These are phyloP conservation scores for Bombus sibiricus DNA, from an alignment of 1,140 invertebrate species.

Conservation along the genomic window DNA sequence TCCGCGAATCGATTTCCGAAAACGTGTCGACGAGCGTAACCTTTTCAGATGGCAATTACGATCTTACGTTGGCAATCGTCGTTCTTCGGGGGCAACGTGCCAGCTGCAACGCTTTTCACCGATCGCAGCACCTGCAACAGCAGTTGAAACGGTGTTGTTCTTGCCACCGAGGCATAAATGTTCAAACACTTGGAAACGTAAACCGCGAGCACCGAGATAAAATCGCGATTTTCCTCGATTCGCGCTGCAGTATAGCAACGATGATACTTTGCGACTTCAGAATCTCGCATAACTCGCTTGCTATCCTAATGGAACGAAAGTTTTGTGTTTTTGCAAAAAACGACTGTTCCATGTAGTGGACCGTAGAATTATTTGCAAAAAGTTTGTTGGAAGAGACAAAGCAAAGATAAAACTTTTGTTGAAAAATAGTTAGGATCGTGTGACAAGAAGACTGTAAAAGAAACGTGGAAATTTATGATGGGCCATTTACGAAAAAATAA, in stretches of 20 bases:
- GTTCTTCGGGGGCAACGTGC: constrained; percentile 34
- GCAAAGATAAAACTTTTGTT: no score
- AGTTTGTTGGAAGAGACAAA: no score
- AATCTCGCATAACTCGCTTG: background rate
- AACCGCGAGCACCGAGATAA: background rate
- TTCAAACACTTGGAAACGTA: constrained; percentile 19
- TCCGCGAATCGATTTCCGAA: background rate
- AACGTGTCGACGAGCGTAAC: background rate
- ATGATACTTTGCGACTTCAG: background rate
- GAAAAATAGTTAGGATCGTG: no score
- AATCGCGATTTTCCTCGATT: constrained; percentile 9
- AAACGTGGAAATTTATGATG: no score
- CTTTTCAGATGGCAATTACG: constrained; percentile 9
- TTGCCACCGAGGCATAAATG: constrained; percentile 30
- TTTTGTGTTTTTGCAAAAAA: background rate
- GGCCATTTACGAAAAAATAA: no score
- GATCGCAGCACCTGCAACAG: constrained; percentile 43
- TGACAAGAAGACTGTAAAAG: no score
- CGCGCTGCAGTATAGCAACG: background rate
- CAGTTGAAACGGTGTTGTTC: constrained; percentile 41
- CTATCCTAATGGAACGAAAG: background rate
- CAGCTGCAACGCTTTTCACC: constrained; percentile 24
- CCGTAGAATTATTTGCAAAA: no score
- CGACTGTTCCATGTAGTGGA: no score
- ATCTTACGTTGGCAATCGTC: constrained; percentile 12